These are phyloP conservation scores for Donacobius atricapilla DNA, from an alignment of 2,113 vertebrate genomes.

Conservation along the genomic window DNA sequence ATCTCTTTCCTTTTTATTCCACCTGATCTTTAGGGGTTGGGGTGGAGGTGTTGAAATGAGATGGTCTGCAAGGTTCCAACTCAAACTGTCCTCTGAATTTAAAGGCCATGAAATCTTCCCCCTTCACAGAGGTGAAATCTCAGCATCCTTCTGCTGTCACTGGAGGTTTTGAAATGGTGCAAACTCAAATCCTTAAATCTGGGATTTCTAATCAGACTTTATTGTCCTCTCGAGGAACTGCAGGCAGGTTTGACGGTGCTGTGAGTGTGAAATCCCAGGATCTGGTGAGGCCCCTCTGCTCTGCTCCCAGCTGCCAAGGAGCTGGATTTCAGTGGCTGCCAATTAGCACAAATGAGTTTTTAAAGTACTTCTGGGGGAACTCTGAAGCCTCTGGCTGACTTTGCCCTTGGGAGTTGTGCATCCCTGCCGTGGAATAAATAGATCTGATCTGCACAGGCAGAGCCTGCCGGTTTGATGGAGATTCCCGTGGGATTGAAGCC, in stretches of 20 bases:
- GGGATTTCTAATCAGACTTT: not conserved
- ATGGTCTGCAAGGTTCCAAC: not conserved
- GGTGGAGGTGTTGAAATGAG: not conserved
- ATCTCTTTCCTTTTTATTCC: not conserved
- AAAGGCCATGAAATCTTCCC: not conserved
- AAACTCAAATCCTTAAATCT: not conserved
- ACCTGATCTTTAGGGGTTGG: not conserved
- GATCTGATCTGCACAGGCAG: not conserved
- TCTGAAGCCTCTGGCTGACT: not conserved
- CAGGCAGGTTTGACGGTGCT: not conserved
- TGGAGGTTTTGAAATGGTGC: not conserved
- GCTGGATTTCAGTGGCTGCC: not conserved
- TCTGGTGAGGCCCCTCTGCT: not conserved
- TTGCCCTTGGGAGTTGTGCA: not conserved
- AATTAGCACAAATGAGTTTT: constrained; percentile 4
- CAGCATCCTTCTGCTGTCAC: not conserved
- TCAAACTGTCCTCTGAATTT: not conserved
- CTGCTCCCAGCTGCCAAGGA: not conserved
- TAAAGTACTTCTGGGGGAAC: not conserved
- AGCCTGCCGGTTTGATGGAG: not conserved
- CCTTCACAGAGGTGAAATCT: not conserved
- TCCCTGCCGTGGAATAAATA: not conserved
- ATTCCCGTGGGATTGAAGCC: not conserved
- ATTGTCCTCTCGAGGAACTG: not conserved
- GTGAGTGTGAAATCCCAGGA: not conserved